These are phyloP conservation scores for Amiota mariae DNA, from an alignment of 2,888 invertebrate species.

Conservation along the genomic window DNA sequence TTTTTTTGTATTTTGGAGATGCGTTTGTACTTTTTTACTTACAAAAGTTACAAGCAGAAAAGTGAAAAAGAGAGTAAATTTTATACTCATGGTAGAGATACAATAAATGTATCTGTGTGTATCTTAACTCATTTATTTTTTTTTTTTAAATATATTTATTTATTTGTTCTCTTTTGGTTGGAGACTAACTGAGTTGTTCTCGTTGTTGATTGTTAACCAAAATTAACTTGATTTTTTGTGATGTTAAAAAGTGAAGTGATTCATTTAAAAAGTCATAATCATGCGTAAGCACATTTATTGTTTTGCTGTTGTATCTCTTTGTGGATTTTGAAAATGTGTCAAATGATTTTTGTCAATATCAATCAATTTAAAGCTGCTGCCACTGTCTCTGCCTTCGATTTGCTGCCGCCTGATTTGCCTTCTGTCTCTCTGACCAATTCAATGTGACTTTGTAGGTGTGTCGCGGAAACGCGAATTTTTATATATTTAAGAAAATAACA, in stretches of 20 bases:
- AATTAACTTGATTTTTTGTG: conserved; percentile 39
- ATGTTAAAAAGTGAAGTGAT: conserved; percentile 61
- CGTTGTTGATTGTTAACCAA: conserved; percentile 37
- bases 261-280: conserved; percentile 46
- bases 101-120: neutral
- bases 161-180: neutral
- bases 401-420: neutral
- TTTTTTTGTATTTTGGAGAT: conserved; percentile 32
- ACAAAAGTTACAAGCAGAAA: conserved; percentile 54
- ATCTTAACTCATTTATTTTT: conserved; percentile 8
- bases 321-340: neutral
- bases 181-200: neutral
- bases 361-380: neutral
- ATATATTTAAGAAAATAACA: neutral
- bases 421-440: neutral
- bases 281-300: conserved; percentile 12
- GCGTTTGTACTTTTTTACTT: neutral
- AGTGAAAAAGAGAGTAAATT: conserved; percentile 59
- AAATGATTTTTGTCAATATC: conserved; percentile 25
- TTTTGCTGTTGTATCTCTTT: neutral
- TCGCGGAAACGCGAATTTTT: conserved; percentile 11
- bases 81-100: neutral
- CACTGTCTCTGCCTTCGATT: neutral
- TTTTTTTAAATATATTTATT: neutral
- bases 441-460: conserved; percentile 11